Percentiles rank a stretch among this genome's conserved stretches.
Evolutionary conservation across 2,113 vertebrate species (phyloP).

Genomic region (Rhipidura dahli): DNA sequence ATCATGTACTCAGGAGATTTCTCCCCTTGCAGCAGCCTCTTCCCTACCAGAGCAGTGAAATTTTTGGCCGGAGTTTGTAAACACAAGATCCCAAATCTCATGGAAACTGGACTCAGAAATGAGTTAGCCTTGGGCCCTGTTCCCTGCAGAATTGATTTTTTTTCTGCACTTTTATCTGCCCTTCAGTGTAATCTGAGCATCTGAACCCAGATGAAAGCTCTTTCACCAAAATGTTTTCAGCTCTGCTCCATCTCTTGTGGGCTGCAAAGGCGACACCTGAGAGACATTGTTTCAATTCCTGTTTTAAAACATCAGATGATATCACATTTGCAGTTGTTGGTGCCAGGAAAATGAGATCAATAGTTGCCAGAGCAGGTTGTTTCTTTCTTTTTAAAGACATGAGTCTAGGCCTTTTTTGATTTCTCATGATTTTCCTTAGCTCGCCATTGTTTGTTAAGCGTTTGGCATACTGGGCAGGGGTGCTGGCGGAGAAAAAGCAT

Average conservation of each 20-base stretch:
- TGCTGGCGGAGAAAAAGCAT: background rate
- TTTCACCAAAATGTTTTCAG: background rate
- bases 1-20: background rate
- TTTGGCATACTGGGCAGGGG: background rate
- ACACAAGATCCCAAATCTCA: background rate
- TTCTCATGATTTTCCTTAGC: background rate
- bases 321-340: background rate
- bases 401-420: background rate
- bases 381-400: background rate
- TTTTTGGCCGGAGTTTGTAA: background rate
- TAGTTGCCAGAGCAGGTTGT: background rate
- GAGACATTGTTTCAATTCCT: background rate
- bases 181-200: background rate
- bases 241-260: background rate
- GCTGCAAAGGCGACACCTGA: background rate
- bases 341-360: background rate
- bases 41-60: background rate
- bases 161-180: background rate
- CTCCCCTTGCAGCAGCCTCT: background rate
- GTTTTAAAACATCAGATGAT: background rate
- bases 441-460: background rate
- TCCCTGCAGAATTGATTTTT: background rate
- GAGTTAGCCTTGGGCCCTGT: accelerated
- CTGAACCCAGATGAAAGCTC: background rate
- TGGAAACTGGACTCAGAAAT: background rate